Evolutionary conservation across 2,113 vertebrate species (phyloP).

Genomic region (Nanorana parkeri): DNA sequence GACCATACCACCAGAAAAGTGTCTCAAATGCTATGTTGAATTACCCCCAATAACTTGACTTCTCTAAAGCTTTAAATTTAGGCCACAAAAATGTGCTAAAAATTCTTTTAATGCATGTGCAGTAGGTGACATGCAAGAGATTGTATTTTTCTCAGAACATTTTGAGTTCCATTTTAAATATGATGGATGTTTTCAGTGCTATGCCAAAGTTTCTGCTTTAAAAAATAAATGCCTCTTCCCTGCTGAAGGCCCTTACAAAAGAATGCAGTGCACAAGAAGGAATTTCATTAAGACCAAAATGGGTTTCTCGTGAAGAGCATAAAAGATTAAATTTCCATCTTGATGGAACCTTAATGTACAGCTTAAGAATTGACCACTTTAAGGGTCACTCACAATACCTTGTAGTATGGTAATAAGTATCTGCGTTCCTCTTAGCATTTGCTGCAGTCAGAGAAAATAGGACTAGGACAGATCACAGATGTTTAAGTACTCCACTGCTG

Average conservation of each 20-base stretch:
- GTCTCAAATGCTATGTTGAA: no score
- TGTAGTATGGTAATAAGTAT: conserved; percentile 5
- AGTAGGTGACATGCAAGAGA: no score
- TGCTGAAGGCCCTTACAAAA: neutral
- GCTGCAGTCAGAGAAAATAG: neutral
- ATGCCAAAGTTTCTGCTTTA: neutral
- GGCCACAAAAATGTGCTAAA: no score
- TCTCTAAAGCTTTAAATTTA: no score
- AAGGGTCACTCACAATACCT: conserved; percentile 8
- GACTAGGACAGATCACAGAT: neutral
- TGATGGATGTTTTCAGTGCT: neutral
- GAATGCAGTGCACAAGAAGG: neutral
- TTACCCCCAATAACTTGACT: no score
- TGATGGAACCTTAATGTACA: conserved; percentile 6
- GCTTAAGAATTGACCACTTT: conserved; percentile 23
- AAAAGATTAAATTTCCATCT: conserved; percentile 17
- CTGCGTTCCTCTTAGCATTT: neutral
- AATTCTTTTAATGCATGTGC: no score
- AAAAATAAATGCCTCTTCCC: neutral
- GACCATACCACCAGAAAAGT: no score
- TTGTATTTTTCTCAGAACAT: no score
- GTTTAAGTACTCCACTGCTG: conserved; percentile 1
- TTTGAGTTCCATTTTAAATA: neutral
- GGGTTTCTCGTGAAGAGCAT: neutral
- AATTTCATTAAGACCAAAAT: conserved; percentile 11